Base-by-base conservation (phyloP, 2,113 vertebrate species). In the Callorhinus ursinus region DNA sequence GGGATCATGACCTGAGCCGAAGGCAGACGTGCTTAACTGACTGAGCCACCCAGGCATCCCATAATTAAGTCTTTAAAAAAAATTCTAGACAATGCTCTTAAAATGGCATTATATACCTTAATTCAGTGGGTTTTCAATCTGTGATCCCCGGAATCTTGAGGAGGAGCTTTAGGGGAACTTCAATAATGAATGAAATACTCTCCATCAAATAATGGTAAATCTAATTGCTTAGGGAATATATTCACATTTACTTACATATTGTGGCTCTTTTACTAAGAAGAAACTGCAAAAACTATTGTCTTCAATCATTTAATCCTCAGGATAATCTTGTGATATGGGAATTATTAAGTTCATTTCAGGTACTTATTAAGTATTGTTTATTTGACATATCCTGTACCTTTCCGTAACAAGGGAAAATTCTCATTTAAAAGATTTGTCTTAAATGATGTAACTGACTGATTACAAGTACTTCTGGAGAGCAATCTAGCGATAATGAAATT, bases 301-400 rank as follows among this genome's bases (percentile, higher is more conserved):
- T 93, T 97, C 74, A 86, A 42, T 69, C 31, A 88, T 93, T 95
- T 96, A 97, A 88, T 84, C 57, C 42, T 88, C 33, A 76, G 82
- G 95, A 82, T 55, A 88, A 86, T 26, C 39, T n/a, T 88, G 39
- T 57, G 31, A 93, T 88, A 96, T 67, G 59, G 33, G 22, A 91
- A 42, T 90, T 92, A 88, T 13, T 81, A 72, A 69, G 33, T 76
- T 94, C 7, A 96, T 63, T 53, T 92, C 74, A 80, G 76, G 42
- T 67, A 89, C 33, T 94, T 63, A 84, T 57, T 80, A 88, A n/a
- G 15, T 92, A 59, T 79, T 83, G 3, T 14, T 26, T 93, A n/a
- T n/a, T 42, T 94, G 85, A 80, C 4, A 51, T 18, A 63, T 67
- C 55, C 39, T 65, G 3, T 46, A 12, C 42, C 49, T 39, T 79